These are phyloP conservation scores for Chlamydotis undulata DNA, from an alignment of 2,113 vertebrate species.

Conservation along the genomic window DNA sequence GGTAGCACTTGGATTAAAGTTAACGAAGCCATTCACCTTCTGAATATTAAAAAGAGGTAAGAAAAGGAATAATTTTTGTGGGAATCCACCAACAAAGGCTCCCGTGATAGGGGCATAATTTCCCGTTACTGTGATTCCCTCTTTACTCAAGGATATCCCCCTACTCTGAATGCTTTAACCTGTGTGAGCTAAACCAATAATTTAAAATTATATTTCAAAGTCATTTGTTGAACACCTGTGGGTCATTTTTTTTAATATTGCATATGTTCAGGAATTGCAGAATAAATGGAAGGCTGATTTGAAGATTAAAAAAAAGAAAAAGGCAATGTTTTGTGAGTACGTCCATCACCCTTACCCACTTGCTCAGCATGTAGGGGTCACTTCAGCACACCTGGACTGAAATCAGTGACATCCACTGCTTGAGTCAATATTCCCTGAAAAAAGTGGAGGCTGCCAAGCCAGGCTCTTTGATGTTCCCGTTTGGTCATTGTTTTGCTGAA, in stretches of 20 bases:
- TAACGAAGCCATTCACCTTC: accelerated
- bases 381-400: neutral
- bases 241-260: neutral
- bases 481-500: neutral
- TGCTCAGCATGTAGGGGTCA: neutral
- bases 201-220: neutral
- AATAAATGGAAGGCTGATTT: neutral
- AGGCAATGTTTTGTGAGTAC: neutral
- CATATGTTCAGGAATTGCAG: neutral
- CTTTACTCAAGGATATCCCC: neutral
- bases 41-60: neutral
- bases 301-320: neutral
- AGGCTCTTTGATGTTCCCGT: neutral
- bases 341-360: neutral
- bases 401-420: neutral
- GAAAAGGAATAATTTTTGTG: neutral
- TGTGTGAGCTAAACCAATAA: neutral
- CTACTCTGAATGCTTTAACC: neutral
- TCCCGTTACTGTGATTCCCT: neutral
- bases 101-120: neutral
- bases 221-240: neutral
- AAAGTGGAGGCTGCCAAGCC: neutral
- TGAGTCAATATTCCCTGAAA: slow-evolving; percentile 7
- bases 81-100: neutral
- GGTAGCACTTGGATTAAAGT: neutral